Percentiles rank a stretch among this genome's conserved stretches.
phyloP scores from a whole-genome alignment of 2,888 invertebrate genomes.

The Watsonalla cultraria region DNA sequence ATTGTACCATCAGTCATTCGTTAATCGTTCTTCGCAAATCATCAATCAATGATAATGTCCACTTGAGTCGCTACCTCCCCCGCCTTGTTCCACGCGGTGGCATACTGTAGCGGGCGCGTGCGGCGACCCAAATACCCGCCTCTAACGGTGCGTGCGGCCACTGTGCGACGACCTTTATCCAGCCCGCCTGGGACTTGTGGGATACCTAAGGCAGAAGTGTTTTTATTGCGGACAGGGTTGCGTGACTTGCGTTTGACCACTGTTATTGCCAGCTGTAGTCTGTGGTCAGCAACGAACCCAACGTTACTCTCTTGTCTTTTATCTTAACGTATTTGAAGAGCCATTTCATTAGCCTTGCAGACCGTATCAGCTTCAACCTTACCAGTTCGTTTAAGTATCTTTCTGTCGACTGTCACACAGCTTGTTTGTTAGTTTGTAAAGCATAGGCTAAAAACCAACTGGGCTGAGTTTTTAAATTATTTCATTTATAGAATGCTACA shows the following conservation, averaged over 20 bases:
- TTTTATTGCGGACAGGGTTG: background rate
- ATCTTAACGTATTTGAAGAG: no score
- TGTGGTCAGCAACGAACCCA: no score
- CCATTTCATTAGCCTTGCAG: no score
- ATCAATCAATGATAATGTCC: slow-evolving; percentile 9
- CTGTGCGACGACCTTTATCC: slow-evolving; percentile 45
- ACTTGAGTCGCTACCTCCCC: slow-evolving; percentile 18
- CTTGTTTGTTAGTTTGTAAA: no score
- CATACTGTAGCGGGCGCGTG: slow-evolving; percentile 58
- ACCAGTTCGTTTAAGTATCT: no score
- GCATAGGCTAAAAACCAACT: no score
- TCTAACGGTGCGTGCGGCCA: slow-evolving; percentile 59
- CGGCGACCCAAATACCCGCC: slow-evolving; percentile 64
- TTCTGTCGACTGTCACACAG: no score
- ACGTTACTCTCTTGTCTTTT: no score
- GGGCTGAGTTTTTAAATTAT: no score
- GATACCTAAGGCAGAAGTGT: background rate
- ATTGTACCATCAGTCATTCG: no score
- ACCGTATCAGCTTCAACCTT: no score
- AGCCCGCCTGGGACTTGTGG: background rate
- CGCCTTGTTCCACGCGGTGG: slow-evolving; percentile 24
- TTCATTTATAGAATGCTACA: no score
- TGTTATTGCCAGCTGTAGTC: background rate
- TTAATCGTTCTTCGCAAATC: background rate
- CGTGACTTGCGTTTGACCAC: background rate